Evolutionary conservation across 1,140 invertebrate species (phyloP), one percentile per base, ranked within the genome.

Genomic region (Drosophila sp.): DNA sequence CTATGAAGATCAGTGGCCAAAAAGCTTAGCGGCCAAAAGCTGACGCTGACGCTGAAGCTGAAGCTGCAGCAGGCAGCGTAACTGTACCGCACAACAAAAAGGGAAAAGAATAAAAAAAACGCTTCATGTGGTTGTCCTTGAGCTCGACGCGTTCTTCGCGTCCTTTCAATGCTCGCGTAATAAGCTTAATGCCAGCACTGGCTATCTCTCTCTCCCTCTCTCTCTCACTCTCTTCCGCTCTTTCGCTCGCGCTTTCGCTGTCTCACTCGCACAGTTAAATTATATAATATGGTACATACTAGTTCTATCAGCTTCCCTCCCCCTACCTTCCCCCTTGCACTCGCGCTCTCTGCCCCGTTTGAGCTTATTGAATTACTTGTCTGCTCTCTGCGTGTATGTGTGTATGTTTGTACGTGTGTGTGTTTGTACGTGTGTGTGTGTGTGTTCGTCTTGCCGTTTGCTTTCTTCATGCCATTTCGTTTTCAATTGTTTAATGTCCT

Each of bases 401-500:
- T 43, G 36, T 29, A 9, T 56, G 40, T 21, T 1, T 21, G 21
- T 58, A 3, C 38, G 14, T 48, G 34, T 65, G 40, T 43, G 25
- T 29, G 13, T 56, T 0, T 48, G 13, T 57, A 32, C 38, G 40
- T 59, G 53, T 50, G 32, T 48, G 43, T 58, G 43, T 54, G 14
- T 56, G 27, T 48, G 36, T 63, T 45, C 11, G 36, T 46, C 56
- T 43, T 54, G 58, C 57, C 57, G 18, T 57, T 65, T 40, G 25
- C 59, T 56, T 56, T 25, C 43, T 34, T 29, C 21, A 67, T 62
- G 71, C 58, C 74, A 67, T 53, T 82, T 73, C 40, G 62, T 40
- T 11, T 62, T 66, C 71, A 86, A 81, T 81, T 87, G 82, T 81
- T 86, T 61, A 67, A 75, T 84, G 81, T 84, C 81, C 81, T 86